Conservation (phyloP, 1,140 invertebrate species). For the Campoletis sonorensis region DNA sequence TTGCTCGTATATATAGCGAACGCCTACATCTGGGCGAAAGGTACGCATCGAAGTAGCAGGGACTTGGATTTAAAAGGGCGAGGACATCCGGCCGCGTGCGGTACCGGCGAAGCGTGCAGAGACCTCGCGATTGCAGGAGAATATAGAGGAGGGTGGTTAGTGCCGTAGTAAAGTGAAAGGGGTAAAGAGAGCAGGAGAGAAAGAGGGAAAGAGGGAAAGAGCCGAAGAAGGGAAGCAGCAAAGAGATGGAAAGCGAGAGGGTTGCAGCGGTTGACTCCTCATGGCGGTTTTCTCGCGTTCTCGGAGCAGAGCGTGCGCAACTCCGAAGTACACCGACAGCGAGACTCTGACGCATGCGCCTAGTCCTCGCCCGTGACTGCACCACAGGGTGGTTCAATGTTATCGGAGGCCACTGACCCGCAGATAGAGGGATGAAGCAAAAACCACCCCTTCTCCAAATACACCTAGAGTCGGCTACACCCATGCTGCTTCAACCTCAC, state of each 20-base stretch:
- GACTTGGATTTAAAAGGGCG: conserved; percentile 17
- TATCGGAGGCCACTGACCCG: conserved; percentile 76
- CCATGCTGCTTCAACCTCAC: conserved; percentile 57
- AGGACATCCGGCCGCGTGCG: conserved; percentile 37
- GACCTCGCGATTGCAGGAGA: background rate
- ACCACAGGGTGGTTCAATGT: conserved; percentile 76
- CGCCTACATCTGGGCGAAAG: background rate
- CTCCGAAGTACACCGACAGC: conserved; percentile 34
- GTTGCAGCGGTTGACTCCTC: conserved; percentile 34
- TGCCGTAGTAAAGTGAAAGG: conserved; percentile 17
- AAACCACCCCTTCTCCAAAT: conserved; percentile 61
- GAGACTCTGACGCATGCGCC: conserved; percentile 66
- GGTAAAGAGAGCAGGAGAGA: background rate
- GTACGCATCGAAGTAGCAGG: background rate
- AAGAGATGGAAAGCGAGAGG: conserved; percentile 27
- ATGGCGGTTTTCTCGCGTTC: conserved; percentile 21
- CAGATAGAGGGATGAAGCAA: conserved; percentile 52
- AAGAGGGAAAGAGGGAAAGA: conserved; percentile 39
- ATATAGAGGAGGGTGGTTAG: conserved; percentile 12
- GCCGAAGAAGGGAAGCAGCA: background rate
- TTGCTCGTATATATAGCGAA: background rate
- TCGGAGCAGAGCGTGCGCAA: conserved; percentile 28
- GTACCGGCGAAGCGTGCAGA: conserved; percentile 33
- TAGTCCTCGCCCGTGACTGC: conserved; percentile 73
- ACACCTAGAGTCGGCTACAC: conserved; percentile 67